Percentiles rank a stretch among this genome's conserved stretches.
Evolutionary conservation across 2,797 vertebrate genomes (phyloP).

Genomic region (Carduelis carduelis): DNA sequence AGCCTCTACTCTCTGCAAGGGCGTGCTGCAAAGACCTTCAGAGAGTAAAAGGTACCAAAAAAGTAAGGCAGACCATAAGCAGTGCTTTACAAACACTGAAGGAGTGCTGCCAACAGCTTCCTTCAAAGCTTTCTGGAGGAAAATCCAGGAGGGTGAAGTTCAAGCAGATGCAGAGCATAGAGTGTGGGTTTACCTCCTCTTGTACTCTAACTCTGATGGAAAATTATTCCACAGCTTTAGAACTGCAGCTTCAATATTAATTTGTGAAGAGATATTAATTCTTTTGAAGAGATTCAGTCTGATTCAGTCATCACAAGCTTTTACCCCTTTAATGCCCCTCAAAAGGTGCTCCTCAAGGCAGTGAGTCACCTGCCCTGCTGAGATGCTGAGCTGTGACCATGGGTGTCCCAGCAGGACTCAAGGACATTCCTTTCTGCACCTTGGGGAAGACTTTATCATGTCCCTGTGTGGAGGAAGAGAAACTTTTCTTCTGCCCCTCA

Average conservation of each 20-base stretch:
- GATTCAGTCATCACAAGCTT: neutral
- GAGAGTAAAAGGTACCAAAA: neutral
- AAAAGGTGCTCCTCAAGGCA: neutral
- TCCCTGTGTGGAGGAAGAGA: neutral
- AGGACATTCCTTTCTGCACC: neutral
- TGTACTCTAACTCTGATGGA: neutral
- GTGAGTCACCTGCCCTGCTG: accelerated
- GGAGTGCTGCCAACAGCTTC: neutral
- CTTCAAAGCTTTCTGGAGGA: neutral
- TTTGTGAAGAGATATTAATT: neutral
- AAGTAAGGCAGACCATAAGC: accelerated
- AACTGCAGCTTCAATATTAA: neutral
- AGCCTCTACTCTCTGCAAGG: neutral
- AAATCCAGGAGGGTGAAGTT: accelerated
- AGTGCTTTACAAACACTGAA: neutral
- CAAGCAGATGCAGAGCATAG: accelerated
- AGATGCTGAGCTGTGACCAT: neutral
- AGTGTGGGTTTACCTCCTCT: neutral
- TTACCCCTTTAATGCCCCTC: neutral
- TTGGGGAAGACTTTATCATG: neutral
- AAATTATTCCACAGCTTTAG: neutral
- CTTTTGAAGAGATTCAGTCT: neutral
- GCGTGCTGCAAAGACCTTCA: neutral
- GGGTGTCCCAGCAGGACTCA: neutral
- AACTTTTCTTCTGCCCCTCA: neutral